Evolutionary conservation across 2,113 vertebrate genomes (phyloP).

Genomic region (Thomomys bottae): DNA sequence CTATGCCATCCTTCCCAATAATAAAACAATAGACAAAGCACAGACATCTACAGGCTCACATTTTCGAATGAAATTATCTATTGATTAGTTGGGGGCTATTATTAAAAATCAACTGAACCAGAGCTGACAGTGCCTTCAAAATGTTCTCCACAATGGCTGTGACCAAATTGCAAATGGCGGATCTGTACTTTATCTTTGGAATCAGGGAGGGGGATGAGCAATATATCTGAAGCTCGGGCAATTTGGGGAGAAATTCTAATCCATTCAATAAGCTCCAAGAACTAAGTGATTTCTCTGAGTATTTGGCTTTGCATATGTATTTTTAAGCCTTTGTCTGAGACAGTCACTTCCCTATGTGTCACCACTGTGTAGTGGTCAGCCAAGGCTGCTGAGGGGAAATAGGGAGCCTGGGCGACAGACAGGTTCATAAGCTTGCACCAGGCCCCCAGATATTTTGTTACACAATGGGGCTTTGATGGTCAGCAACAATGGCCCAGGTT

Average conservation of each 20-base stretch:
- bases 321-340: slow-evolving; percentile 42
- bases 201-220: slow-evolving; percentile 59
- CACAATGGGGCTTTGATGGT: too few species aligned
- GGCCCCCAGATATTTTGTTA: too few species aligned
- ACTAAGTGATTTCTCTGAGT: slow-evolving; percentile 51
- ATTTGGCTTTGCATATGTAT: slow-evolving; percentile 11
- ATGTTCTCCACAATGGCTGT: slow-evolving; percentile 74
- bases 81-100: slow-evolving; percentile 76
- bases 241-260: slow-evolving; percentile 49
- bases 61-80: slow-evolving; percentile 81
- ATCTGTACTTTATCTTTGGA: slow-evolving; percentile 64
- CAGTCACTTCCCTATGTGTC: slow-evolving; percentile 24
- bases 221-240: slow-evolving; percentile 63
- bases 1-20: slow-evolving; percentile 65
- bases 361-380: neutral
- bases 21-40: slow-evolving; percentile 60
- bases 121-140: slow-evolving; percentile 64
- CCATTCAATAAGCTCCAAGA: slow-evolving; percentile 62
- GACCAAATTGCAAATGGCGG: slow-evolving; percentile 68
- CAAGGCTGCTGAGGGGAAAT: neutral
- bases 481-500: too few species aligned
- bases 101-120: slow-evolving; percentile 76
- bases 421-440: too few species aligned
- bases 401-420: too few species aligned
- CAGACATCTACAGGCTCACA: slow-evolving; percentile 69